These are phyloP conservation scores for Belgica antarctica DNA, from an alignment of 2,888 invertebrate species.

Conservation along the genomic window DNA sequence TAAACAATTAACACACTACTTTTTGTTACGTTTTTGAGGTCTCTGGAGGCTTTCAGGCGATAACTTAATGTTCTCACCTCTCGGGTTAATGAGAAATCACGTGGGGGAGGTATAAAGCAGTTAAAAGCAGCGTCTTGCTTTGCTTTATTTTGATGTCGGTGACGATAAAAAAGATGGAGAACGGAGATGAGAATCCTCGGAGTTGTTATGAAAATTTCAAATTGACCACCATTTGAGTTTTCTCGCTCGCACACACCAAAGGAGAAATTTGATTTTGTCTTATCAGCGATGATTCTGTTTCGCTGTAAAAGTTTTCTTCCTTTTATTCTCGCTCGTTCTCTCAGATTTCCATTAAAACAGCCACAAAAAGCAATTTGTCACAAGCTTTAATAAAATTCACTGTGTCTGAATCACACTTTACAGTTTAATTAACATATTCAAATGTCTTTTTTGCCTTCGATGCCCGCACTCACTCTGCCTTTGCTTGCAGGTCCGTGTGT, in stretches of 20 bases:
- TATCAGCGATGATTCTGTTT: not conserved
- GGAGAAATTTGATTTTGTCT: slow-evolving; percentile 11
- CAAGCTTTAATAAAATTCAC: slow-evolving; percentile 2
- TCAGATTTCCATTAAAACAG: too few relatives aligned
- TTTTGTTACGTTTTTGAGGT: slow-evolving; percentile 11
- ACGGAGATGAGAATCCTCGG: slow-evolving; percentile 5
- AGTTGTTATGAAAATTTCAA: slow-evolving; percentile 11
- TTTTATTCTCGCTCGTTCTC: too few relatives aligned
- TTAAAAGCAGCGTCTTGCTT: not conserved
- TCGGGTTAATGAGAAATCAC: not conserved
- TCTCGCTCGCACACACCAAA: slow-evolving; percentile 1
- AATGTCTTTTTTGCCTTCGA: too few relatives aligned
- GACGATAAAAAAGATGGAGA: slow-evolving; percentile 17
- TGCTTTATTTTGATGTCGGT: too few relatives aligned
- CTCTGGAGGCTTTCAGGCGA: slow-evolving; percentile 25
- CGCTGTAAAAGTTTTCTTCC: not conserved
- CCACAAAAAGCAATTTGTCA: slow-evolving; percentile 14
- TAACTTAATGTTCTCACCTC: not conserved
- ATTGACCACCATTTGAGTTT: slow-evolving; percentile 40
- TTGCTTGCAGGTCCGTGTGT: too few relatives aligned
- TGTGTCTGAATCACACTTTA: slow-evolving; percentile 21
- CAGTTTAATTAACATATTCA: slow-evolving; percentile 31
- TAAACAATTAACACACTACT: slow-evolving; percentile 29
- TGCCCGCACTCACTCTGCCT: too few relatives aligned
- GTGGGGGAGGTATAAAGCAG: not conserved